Base-by-base conservation (phyloP, 92 coral and sea anemone species). In the Hydrozoanthus gracilis region DNA sequence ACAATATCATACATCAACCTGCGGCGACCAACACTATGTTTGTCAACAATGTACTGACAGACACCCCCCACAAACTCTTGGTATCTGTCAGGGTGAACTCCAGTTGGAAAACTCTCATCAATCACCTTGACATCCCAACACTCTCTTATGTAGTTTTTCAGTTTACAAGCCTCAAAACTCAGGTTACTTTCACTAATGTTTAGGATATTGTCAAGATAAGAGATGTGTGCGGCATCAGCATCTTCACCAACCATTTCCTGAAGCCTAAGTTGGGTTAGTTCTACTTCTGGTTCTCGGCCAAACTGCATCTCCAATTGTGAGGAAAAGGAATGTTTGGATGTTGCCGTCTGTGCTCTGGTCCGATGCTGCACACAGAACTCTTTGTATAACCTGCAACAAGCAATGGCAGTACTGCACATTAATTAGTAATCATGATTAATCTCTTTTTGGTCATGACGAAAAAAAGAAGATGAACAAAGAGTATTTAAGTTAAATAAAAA, bases 41-140 rank as follows among this genome's bases (percentile, higher is more conserved):
- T 94, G 52, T 94, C 98, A 10, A 92, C 90, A 78, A 94, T 92
- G 48, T 94, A 94, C 90, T 94, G 98, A 4, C 95, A 91, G 90
- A 94, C 73, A 35, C 98, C 92, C 12, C 98, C 98, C 79, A 94
- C 93, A 86, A 94, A 90, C 74, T 94, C 98, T 82, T 90, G 95
- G 50, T 94, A 94, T 73, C 98, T 67, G 64, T 94, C 98, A 2
- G 95, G 95, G 51, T 94, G 98, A 6, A 94, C 92, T 8, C 98
- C 98, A 17, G 98, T 94, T 0, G 95, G 98, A 18, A 94, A 92
- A 72, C 89, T 93, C 10, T 94, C 95, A 69, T 92, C 94, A 58
- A 94, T 87, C 67, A 64, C 83, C 64, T 91, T 78, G 35, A 94
- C 98, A 58, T 94, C 98, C 98, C 98, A 94, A 76, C 98, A 94